A percentile compares a stretch with the other conserved stretches of the same genome.
Evolutionary conservation across 2,888 invertebrate genomes (phyloP).

Genomic region (Tanytarsus gracilentus): DNA sequence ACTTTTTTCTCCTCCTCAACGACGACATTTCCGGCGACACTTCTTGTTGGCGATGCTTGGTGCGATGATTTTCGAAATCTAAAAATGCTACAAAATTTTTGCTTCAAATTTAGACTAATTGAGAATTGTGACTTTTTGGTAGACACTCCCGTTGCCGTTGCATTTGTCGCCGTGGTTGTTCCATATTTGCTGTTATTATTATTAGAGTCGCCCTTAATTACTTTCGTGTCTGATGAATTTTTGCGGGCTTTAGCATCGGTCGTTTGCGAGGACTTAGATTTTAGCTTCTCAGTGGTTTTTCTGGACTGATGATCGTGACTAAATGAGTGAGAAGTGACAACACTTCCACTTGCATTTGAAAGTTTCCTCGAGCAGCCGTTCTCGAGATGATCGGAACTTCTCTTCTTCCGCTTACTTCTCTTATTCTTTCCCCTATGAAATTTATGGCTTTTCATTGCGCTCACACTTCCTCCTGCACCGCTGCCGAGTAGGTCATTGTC

Average conservation of each 20-base stretch:
- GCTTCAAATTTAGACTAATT: constrained; percentile 60
- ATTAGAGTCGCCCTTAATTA: constrained; percentile 25
- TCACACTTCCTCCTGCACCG: background rate
- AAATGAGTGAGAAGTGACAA: constrained; percentile 21
- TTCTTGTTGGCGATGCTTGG: background rate
- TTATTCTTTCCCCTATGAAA: constrained; percentile 27
- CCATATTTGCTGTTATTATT: constrained; percentile 33
- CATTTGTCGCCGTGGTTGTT: constrained; percentile 18
- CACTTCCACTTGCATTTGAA: constrained; percentile 20
- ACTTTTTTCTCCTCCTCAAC: constrained; percentile 42
- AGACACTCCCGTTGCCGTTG: no score
- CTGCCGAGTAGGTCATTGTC: constrained; percentile 16
- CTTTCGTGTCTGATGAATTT: constrained; percentile 9
- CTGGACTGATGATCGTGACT: background rate
- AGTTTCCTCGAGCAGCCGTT: constrained; percentile 31
- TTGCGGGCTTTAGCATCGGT: background rate
- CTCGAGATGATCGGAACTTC: constrained; percentile 32
- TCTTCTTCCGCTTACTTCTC: constrained; percentile 31
- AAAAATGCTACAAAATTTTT: constrained; percentile 77
- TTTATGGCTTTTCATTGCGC: constrained; percentile 3
- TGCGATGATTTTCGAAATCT: constrained; percentile 52
- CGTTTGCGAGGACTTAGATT: constrained; percentile 39
- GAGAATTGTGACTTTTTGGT: constrained; percentile 63
- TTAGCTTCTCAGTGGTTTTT: constrained; percentile 33
- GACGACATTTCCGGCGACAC: background rate